Evolutionary conservation across 1,140 invertebrate genomes (phyloP), one percentile per base, ranked within the genome.

Genomic region (Marisa cornuarietis): DNA sequence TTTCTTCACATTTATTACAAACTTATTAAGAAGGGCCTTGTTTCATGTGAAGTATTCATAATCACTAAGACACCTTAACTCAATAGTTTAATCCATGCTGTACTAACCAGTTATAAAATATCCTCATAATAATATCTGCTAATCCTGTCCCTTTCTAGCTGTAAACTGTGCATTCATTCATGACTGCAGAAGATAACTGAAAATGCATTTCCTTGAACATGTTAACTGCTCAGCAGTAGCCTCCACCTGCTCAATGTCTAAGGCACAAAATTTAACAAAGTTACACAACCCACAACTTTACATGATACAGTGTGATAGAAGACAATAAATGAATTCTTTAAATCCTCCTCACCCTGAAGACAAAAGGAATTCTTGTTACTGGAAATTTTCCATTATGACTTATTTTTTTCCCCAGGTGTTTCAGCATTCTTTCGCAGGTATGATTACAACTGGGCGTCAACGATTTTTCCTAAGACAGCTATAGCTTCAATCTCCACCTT

Each of bases 401-500:
- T 31, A 65, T 61, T 22, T 31, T 31, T 13, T 22, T 63, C 31
- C 14, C 24, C 18, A 63, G 24, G 20, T 11, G 26, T 24, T 51
- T n/a, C 13, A n/a, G 58, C 54, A 13, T 62, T 3, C 22, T 58
- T 11, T 5, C 69, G 26, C 62, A 49, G 4, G 49, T 72, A 71
- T 65, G n/a, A 52, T 51, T 10, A 52, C 51, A 24, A 26, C 65
- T 79, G 54, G 22, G 49, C 62, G 62, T 85, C 86, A 14, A 71
- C 54, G 14, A 87, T 79, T 10, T 83, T 80, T n/a, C 86, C 87
- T n/a, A 87, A 26, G 31, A 88, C 61, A 58, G 87, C 87, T 71
- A 88, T 79, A 31, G 87, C 87, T 81, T 88, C 87, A 54, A 88
- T 88, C 61, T 87, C 87, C 18, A 88, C 85, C 78, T 84, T 83